These are phyloP conservation scores for Phaonia tiefii DNA, from an alignment of 2,888 invertebrate species.

Conservation along the genomic window DNA sequence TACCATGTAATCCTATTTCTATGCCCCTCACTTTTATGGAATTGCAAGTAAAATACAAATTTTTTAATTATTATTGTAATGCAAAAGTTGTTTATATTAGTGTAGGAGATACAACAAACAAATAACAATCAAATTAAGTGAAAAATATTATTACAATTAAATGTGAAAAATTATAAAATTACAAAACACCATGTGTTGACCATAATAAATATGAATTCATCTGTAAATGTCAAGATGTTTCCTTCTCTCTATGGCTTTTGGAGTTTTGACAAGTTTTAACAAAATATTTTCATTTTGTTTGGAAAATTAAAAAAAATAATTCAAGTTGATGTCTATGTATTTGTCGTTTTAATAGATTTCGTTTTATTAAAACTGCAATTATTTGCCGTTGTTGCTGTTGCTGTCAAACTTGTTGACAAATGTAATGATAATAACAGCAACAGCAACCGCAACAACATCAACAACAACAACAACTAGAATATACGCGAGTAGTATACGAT, in stretches of 20 bases:
- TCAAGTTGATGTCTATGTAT: conserved; percentile 3
- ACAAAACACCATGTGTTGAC: no score
- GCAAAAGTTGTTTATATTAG: background rate
- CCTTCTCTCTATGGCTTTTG: no score
- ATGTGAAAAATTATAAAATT: no score
- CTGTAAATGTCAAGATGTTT: no score
- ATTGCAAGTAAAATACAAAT: background rate
- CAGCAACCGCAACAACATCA: background rate
- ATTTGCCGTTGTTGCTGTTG: background rate
- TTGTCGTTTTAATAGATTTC: background rate
- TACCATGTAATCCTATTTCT: no score
- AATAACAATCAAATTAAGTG: no score
- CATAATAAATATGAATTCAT: no score
- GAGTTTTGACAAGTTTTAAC: background rate
- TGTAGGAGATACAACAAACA: no score
- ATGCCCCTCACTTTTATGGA: no score
- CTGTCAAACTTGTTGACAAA: conserved; percentile 43
- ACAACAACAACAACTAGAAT: background rate
- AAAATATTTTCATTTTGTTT: conserved; percentile 5
- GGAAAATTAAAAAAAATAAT: conserved; percentile 5
- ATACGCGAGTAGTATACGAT: no score
- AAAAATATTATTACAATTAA: no score
- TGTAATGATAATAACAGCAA: conserved; percentile 23
- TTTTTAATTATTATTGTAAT: background rate
- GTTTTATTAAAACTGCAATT: no score